Evolutionary conservation across 2,113 vertebrate species (phyloP), one percentile per base, ranked within the genome.

Genomic region (Sterna hirundo): DNA sequence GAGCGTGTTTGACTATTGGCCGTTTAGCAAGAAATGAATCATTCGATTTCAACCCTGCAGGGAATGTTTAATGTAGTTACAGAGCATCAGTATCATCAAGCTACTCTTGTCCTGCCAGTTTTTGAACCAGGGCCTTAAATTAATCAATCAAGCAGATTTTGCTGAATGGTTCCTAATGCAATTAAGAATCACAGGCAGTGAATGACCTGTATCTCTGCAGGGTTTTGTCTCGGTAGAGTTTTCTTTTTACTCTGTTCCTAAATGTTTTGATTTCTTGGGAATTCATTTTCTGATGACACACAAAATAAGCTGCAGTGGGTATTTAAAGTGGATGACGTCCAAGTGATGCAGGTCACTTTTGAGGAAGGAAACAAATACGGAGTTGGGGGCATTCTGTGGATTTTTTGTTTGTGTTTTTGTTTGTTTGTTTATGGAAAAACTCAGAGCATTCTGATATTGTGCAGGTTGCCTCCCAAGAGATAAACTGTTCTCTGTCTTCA

Each of bases 1-100:
- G 57, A 89, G 83, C 30, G 25, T 81, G 36, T 92, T 95, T 90
- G 71, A 83, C 83, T 90, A 42, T 87, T 91, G 91, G 68, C 49
- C 4, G 6, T 95, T 96, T 85, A 89, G 80, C 47, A 88, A 90
- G 72, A 85, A 80, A 90, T 92, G 16, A 88, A 90, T 96, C 38
- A 84, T 88, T 87, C 64, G 27, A 68, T 97, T 97, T 96, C 66
- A 85, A 6, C 83, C 38, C 42, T 76, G 7, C 58, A 86, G 88
- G 83, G 76, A 83, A 72, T 49, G 38, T 66, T 76, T 87, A 83
- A 93, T 65, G 52, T 64, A 70, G 78, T 88, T 94, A 77, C 42
- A 95, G 61, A 86, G 54, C 60, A 88, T 61, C 44, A 46, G 70
- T 52, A 68, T 90, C 68, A 69, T 51, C 52, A 64, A 64, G 20